Evolutionary conservation across 2,113 vertebrate genomes (phyloP), one percentile per base, ranked within the genome.

Genomic region (Dermatemys mawii): DNA sequence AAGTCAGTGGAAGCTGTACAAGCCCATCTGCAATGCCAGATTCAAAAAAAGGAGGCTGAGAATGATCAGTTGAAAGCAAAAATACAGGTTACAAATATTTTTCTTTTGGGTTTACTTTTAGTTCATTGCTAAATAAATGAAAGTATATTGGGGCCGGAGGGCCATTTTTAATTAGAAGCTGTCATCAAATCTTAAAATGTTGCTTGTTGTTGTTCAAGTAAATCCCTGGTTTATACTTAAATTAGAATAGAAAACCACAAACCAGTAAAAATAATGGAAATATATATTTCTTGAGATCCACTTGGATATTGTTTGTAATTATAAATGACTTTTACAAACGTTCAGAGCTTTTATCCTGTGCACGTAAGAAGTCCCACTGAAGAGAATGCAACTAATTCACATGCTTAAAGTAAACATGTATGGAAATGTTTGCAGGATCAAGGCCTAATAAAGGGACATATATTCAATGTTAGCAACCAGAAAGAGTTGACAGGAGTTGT

Each of bases 1-100:
- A 98, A 98, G 80, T 98, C 98, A 54, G 92, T 97, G 57, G 98
- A 98, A 91, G 88, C 97, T 26, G 98, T 98, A 5, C 98, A 98
- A 41, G 96, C 98, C 93, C 98, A 98, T 85, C 97, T 99, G 24
- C 98, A 99, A 63, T 57, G 90, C 38, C 98, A 99, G 88, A 98
- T 99, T 81, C 95, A 97, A 91, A 99, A 95, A 97, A 99, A 99
- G 95, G 98, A 99, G 88, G 97, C 90, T 1, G 98, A 99, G 90
- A 99, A 99, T 92, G 67, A 96, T 84, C 98, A 98, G 49, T 96
- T 99, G 97, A 98, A 97, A 93, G 93, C 96, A 29, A 98, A 99
- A 80, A 97, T 99, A 57, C 98, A 98, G 98, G 99, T 99, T 84
- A 89, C 78, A 54, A 75, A 29, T 87, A 84, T 73, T 91, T 90